Conservation (phyloP, 2,888 invertebrate species). For the Alsophila aescularia region DNA sequence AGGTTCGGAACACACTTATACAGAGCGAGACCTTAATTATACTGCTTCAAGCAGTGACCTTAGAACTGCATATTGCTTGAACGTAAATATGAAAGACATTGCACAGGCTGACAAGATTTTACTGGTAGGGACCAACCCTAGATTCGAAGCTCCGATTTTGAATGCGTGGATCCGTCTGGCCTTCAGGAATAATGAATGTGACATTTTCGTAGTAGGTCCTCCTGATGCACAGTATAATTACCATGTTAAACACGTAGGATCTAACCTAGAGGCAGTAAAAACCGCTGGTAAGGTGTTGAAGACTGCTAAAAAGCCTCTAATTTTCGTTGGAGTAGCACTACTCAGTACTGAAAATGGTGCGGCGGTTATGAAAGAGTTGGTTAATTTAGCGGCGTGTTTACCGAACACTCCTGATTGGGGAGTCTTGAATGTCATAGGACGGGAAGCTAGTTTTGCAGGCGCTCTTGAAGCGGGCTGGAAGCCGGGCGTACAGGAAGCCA, state of each 20-base stretch:
- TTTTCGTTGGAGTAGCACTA: conserved; percentile 68
- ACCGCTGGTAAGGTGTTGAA: conserved; percentile 40
- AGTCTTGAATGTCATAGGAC: conserved; percentile 95
- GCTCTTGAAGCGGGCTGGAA: conserved; percentile 98
- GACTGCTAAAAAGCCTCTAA: conserved; percentile 61
- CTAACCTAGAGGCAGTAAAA: conserved; percentile 42
- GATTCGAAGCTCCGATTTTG: conserved; percentile 98
- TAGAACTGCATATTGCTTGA: conserved; percentile 67
- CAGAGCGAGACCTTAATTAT: conserved; percentile 59
- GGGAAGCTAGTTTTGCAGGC: conserved; percentile 95
- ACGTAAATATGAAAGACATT: conserved; percentile 89
- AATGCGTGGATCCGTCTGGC: conserved; percentile 97
- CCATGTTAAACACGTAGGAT: conserved; percentile 61
- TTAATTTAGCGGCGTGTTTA: conserved; percentile 36
- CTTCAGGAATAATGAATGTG: conserved; percentile 94
- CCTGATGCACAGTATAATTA: conserved; percentile 94
- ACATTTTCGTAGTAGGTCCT: conserved; percentile 94
- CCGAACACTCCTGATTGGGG: conserved; percentile 46
- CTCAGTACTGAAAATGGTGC: conserved; percentile 45
- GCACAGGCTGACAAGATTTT: conserved; percentile 92
- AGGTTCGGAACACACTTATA: conserved; percentile 66
- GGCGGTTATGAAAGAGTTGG: conserved; percentile 50
- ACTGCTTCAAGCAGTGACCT: conserved; percentile 54
- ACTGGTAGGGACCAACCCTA: conserved; percentile 97
- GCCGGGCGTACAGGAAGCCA: conserved; percentile 86